Percentiles rank a stretch among this genome's conserved stretches.
phyloP scores from a whole-genome alignment of 92 coral and sea anemone genomes.

The Meandrina meandrites region DNA sequence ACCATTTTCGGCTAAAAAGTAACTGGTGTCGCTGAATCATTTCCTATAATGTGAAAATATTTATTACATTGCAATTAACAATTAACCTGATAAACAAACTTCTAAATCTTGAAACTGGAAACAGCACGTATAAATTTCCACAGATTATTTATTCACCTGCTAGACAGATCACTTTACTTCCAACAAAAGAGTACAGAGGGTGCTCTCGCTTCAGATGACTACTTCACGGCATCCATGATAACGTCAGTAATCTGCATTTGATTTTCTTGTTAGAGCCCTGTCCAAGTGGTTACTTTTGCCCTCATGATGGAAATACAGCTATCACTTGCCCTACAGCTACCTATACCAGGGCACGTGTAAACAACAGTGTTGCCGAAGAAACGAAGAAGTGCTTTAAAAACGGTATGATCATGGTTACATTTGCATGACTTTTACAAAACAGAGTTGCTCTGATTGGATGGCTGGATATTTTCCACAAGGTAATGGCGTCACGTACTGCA shows the following conservation, averaged over 20 bases:
- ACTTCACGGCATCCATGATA: neutral
- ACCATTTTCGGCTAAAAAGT: neutral
- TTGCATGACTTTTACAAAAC: neutral
- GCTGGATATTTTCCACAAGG: neutral
- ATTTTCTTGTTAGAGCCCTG: conserved; percentile 21
- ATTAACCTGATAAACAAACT: neutral
- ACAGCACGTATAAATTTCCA: too few relatives aligned
- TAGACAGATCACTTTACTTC: neutral
- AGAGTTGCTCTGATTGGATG: neutral
- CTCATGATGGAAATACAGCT: conserved; percentile 17
- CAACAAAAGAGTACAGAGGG: neutral
- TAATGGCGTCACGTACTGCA: neutral
- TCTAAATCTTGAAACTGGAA: too few relatives aligned
- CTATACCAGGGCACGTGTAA: neutral
- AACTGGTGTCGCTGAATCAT: neutral
- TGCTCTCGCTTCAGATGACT: neutral
- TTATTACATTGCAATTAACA: neutral
- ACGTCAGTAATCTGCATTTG: neutral
- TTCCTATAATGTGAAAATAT: neutral
- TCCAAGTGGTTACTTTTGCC: conserved; percentile 17
- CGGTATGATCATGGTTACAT: neutral
- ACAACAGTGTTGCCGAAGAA: neutral
- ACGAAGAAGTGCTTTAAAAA: neutral
- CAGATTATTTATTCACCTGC: neutral
- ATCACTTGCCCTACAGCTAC: neutral